Evolutionary conservation across 2,113 vertebrate species (phyloP), one percentile per base, ranked within the genome.

Genomic region (Leucopsar rothschildi): DNA sequence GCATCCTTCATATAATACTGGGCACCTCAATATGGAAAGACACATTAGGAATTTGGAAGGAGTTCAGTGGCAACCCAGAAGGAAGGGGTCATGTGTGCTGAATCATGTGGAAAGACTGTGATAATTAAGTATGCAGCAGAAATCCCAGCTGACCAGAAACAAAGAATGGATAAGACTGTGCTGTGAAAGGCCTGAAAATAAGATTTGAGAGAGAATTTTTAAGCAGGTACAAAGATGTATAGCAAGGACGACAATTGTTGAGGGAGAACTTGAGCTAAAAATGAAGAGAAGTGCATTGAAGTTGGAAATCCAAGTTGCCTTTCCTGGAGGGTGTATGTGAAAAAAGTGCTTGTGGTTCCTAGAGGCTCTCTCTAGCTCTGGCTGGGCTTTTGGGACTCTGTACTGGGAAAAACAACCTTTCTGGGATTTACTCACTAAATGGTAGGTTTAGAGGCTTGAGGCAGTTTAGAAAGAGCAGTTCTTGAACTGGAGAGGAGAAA

Each of bases 1-100:
- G 90, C 85, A 45, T 92, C 53, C 88, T 73, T 35, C 9, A 3
- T 83, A 35, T 88, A 92, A 81, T 42, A 59, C 86, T 86, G 79
- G 85, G 87, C 93, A 94, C 79, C 85, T 95, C 56, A 5, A 4
- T 95, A 77, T 90, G 93, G 94, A 96, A 96, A 97, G 93, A 66
- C 88, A 70, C 90, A 96, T 60, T 64, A 96, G 88, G 92, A 96
- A 95, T 93, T 95, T 96, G 95, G 91, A 95, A 93, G 77, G 94
- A 95, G 92, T 91, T 95, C 95, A 95, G 71, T 33, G 3, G 72
- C 90, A 92, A 15, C 92, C 76, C 82, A 42, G 50, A 88, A 77
- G 75, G 90, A 95, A 75, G 42, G 82, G 90, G 82, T 96, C 82
- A 90, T 94, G 90, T 64, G 37, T 90, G 92, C 86, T 90, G 95